These are phyloP conservation scores for Globodera ellingtonae DNA, from an alignment of 1,140 invertebrate genomes.

Conservation along the genomic window DNA sequence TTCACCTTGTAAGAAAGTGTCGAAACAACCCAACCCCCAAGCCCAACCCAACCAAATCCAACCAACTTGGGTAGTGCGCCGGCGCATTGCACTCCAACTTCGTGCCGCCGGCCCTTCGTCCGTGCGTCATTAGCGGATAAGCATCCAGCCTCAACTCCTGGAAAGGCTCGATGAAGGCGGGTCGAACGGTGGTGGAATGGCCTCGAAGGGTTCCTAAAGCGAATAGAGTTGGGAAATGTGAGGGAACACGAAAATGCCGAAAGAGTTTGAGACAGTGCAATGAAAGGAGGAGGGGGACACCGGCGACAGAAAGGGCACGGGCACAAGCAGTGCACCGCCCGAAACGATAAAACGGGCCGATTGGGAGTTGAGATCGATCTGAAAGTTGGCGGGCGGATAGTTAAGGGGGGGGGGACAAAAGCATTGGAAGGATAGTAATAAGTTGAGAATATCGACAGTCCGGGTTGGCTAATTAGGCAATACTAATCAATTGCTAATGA, in stretches of 20 bases:
- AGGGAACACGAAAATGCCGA: constrained; percentile 30
- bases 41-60: too few species aligned
- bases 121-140: constrained; percentile 36
- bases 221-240: constrained; percentile 5
- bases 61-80: constrained; percentile 49
- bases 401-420: not conserved
- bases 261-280: constrained; percentile 43
- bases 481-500: not conserved
- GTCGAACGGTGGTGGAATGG: constrained; percentile 35
- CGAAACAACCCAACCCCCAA: too few species aligned
- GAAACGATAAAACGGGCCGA: constrained; percentile 39
- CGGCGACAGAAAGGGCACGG: constrained; percentile 14
- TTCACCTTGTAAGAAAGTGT: too few species aligned
- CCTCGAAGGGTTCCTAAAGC: constrained; percentile 40
- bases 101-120: constrained; percentile 33
- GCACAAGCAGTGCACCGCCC: constrained; percentile 46
- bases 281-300: constrained; percentile 35
- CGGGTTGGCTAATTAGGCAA: not conserved
- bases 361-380: constrained; percentile 35
- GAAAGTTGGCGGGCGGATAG: not conserved
- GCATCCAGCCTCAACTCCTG: constrained; percentile 40
- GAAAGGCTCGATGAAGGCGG: constrained; percentile 50
- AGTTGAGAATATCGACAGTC: too few species aligned
- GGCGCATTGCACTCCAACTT: constrained; percentile 48
- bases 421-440: too few species aligned